A percentile compares a stretch with the other conserved stretches of the same genome.
These are phyloP conservation scores for Heliconius sara DNA, from an alignment of 2,888 invertebrate species.

Conservation along the genomic window DNA sequence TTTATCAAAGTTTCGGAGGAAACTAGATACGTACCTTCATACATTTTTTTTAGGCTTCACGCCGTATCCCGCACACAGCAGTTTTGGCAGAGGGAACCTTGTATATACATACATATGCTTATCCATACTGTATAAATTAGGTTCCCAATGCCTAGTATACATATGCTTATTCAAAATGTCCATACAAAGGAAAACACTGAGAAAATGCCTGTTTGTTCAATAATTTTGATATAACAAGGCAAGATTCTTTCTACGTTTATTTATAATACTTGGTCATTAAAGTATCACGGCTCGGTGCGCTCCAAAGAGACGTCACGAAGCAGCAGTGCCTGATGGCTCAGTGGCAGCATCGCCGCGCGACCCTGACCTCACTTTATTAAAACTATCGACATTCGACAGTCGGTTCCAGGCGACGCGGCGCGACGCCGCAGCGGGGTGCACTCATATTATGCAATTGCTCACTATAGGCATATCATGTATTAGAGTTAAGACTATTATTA, in stretches of 20 bases:
- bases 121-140: too few species aligned
- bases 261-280: neutral
- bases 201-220: too few species aligned
- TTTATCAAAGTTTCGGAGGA: neutral
- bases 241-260: neutral
- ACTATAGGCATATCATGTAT: neutral
- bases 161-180: too few species aligned
- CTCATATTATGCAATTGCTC: neutral
- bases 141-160: too few species aligned
- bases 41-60: too few species aligned
- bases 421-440: neutral
- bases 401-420: neutral
- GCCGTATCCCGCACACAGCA: too few species aligned
- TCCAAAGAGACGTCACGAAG: neutral
- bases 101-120: too few species aligned
- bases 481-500: neutral
- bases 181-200: too few species aligned
- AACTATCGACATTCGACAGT: neutral
- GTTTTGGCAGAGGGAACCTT: too few species aligned
- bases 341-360: neutral
- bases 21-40: neutral
- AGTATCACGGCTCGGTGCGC: neutral
- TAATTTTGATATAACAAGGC: neutral
- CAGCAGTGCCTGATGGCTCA: neutral
- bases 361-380: conserved; percentile 6